Conservation (phyloP, 2,113 vertebrate genomes). For the Zeus faber region DNA sequence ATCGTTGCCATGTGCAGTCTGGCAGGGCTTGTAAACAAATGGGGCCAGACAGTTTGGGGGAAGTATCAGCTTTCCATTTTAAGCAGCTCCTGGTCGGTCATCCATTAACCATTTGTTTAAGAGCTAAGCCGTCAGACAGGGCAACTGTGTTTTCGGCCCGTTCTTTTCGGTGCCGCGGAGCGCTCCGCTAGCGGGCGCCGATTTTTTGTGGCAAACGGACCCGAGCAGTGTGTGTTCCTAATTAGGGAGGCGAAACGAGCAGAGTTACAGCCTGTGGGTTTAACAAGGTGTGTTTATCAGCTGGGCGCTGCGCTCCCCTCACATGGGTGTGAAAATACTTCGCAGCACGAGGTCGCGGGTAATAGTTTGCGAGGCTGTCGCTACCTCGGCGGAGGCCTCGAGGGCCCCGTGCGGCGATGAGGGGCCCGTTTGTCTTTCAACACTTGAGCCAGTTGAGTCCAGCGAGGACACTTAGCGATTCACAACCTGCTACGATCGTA, state of each 20-base stretch:
- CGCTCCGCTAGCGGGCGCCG: not conserved
- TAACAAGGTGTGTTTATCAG: not conserved
- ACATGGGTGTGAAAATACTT: not conserved
- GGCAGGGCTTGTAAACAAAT: not conserved
- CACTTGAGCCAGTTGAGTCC: no score
- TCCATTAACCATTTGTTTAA: not conserved
- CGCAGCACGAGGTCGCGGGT: no score
- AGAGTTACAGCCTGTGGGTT: not conserved
- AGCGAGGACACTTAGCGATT: no score
- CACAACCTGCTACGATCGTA: no score
- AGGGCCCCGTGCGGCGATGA: no score
- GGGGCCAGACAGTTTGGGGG: not conserved
- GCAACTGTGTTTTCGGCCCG: not conserved
- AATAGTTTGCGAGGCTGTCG: no score
- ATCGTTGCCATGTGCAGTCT: not conserved
- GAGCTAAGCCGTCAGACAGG: not conserved
- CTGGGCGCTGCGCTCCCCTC: not conserved
- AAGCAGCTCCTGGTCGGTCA: not conserved
- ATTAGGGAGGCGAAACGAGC: not conserved
- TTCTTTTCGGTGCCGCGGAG: not conserved
- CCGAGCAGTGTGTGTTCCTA: not conserved
- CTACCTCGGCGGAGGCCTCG: no score
- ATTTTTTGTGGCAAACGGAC: not conserved
- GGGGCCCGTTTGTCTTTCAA: no score
- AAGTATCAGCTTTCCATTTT: not conserved